phyloP scores from a whole-genome alignment of 2,888 invertebrate genomes.

The Glyphotaelius pellucidus region DNA sequence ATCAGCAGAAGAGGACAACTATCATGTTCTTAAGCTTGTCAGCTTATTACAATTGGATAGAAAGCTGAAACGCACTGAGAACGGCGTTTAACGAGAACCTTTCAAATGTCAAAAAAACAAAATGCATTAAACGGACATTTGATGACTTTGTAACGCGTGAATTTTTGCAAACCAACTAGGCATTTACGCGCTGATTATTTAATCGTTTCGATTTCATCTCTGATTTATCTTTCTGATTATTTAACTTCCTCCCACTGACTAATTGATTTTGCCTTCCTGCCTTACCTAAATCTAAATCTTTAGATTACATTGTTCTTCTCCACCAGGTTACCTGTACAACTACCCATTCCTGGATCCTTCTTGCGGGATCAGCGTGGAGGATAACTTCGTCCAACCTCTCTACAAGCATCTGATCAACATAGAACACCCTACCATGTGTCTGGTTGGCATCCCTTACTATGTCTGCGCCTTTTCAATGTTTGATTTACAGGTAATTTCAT shows the following conservation, averaged over 20 bases:
- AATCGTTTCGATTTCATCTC: too few species aligned
- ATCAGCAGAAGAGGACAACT: too few species aligned
- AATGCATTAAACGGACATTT: too few species aligned
- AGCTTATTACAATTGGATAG: too few species aligned
- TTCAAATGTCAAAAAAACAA: too few species aligned
- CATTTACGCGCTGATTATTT: too few species aligned
- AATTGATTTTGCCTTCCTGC: too few species aligned
- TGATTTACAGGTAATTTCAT: slow-evolving; percentile 84
- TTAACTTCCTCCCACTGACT: not conserved
- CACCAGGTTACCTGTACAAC: slow-evolving; percentile 84
- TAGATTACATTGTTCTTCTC: not conserved
- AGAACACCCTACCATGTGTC: slow-evolving; percentile 86
- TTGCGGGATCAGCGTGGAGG: slow-evolving; percentile 84
- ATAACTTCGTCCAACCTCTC: slow-evolving; percentile 89
- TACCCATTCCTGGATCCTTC: slow-evolving; percentile 86
- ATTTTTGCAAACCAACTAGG: too few species aligned
- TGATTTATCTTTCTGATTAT: not conserved
- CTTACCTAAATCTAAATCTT: not conserved
- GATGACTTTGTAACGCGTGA: too few species aligned
- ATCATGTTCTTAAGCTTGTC: too few species aligned
- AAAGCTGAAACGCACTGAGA: too few species aligned
- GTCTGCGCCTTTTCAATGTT: slow-evolving; percentile 92
- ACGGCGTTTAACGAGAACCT: too few species aligned
- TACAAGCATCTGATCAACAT: slow-evolving; percentile 93
- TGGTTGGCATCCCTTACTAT: slow-evolving; percentile 90